Percentiles rank a stretch among this genome's conserved stretches.
Conservation (phyloP, 1,140 invertebrate species). For the Cherax quadricarinatus region DNA sequence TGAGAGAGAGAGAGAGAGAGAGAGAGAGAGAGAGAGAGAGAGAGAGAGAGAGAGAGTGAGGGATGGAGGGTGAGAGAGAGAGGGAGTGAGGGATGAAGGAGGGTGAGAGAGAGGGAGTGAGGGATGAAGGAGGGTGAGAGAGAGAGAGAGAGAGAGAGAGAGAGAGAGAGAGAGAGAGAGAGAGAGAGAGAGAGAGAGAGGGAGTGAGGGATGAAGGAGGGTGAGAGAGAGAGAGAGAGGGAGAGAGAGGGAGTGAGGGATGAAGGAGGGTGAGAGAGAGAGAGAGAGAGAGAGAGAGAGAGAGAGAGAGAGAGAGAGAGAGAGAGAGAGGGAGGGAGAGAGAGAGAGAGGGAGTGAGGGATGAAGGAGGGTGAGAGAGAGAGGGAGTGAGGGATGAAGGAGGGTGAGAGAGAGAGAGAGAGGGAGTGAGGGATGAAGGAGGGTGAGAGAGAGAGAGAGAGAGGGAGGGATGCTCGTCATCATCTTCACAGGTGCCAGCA, state of each 20-base stretch:
- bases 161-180: neutral
- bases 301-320: too few species aligned
- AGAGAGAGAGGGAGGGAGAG: too few species aligned
- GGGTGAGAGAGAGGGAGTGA: neutral
- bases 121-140: neutral
- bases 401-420: neutral
- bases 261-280: neutral
- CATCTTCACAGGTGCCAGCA: neutral
- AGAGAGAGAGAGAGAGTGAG: neutral
- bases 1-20: neutral
- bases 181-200: neutral
- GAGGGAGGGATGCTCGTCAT: neutral
- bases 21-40: too few species aligned
- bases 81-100: neutral
- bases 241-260: neutral
- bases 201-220: neutral
- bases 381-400: neutral
- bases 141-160: too few species aligned
- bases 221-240: too few species aligned
- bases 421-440: neutral
- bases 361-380: too few species aligned
- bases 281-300: neutral
- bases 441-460: neutral
- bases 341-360: neutral
- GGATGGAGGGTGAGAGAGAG: neutral